Evolutionary conservation across 2,113 vertebrate genomes (phyloP).

Genomic region (Reinhardtius hippoglossoides): DNA sequence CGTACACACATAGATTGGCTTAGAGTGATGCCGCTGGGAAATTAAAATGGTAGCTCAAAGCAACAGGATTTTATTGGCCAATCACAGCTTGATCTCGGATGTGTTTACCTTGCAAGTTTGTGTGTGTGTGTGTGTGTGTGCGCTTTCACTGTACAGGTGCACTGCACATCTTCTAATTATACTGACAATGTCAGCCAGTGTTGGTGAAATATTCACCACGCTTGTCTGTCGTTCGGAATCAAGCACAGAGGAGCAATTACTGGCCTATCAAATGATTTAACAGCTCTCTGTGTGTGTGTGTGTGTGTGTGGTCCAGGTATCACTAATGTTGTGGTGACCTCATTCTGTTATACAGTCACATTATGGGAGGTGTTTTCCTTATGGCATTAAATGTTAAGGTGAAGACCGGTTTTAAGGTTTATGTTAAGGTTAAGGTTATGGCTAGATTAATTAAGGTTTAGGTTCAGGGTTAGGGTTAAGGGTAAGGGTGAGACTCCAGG

Average conservation of each 20-base stretch:
- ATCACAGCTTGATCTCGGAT: slow-evolving; percentile 43
- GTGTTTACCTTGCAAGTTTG: slow-evolving; percentile 48
- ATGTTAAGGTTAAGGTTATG: too few relatives aligned
- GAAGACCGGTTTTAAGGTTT: too few relatives aligned
- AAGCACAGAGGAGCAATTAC: slow-evolving; percentile 70
- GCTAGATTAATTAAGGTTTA: too few relatives aligned
- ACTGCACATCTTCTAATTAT: slow-evolving; percentile 58
- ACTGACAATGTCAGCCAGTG: slow-evolving; percentile 64
- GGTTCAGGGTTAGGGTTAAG: too few relatives aligned
- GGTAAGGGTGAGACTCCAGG: too few relatives aligned
- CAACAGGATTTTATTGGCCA: slow-evolving; percentile 66
- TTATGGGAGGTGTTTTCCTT: too few relatives aligned
- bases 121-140: slow-evolving; percentile 10
- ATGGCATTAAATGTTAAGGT: too few relatives aligned
- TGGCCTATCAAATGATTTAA: slow-evolving; percentile 65
- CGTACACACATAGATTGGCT: slow-evolving; percentile 31
- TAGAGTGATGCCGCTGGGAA: slow-evolving; percentile 71
- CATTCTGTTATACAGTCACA: too few relatives aligned
- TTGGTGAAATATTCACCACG: slow-evolving; percentile 69
- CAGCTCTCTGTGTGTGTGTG: slow-evolving; percentile 17
- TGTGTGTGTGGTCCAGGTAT: background rate
- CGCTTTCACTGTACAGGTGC: slow-evolving; percentile 60
- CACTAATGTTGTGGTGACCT: too few relatives aligned
- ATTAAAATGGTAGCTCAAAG: slow-evolving; percentile 71
- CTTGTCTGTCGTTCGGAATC: slow-evolving; percentile 59